These are phyloP conservation scores for Aldrovandia affinis DNA, from an alignment of 2,797 vertebrate species.

Conservation along the genomic window DNA sequence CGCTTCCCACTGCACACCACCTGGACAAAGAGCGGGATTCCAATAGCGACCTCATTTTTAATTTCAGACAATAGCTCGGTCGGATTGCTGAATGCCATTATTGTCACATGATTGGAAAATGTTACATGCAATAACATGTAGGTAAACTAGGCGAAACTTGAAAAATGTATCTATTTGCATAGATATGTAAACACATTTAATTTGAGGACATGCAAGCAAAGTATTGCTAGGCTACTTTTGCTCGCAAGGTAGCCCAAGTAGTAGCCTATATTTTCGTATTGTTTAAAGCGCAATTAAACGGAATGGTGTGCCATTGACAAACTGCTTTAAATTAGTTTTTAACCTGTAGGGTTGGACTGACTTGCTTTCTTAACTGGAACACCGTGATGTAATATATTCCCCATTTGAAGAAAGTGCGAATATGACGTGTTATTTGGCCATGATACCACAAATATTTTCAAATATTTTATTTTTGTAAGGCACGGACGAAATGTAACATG, in stretches of 20 bases:
- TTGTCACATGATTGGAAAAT: background rate
- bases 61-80: background rate
- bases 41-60: background rate
- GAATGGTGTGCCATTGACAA: background rate
- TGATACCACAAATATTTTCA: background rate
- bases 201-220: background rate
- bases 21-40: constrained; percentile 9
- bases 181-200: background rate
- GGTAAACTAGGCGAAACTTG: background rate
- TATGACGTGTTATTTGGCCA: background rate
- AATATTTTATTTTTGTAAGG: background rate
- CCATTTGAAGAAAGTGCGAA: background rate
- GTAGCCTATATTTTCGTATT: background rate
- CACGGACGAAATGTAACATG: background rate
- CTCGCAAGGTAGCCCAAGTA: background rate
- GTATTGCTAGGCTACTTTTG: background rate
- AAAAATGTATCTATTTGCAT: background rate
- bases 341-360: background rate
- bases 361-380: background rate
- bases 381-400: background rate
- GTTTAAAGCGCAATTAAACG: background rate
- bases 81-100: background rate
- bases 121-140: background rate
- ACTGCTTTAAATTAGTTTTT: background rate
- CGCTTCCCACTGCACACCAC: background rate